Evolutionary conservation across 1,140 invertebrate species (phyloP).

Genomic region (Drosophila pectinifera): DNA sequence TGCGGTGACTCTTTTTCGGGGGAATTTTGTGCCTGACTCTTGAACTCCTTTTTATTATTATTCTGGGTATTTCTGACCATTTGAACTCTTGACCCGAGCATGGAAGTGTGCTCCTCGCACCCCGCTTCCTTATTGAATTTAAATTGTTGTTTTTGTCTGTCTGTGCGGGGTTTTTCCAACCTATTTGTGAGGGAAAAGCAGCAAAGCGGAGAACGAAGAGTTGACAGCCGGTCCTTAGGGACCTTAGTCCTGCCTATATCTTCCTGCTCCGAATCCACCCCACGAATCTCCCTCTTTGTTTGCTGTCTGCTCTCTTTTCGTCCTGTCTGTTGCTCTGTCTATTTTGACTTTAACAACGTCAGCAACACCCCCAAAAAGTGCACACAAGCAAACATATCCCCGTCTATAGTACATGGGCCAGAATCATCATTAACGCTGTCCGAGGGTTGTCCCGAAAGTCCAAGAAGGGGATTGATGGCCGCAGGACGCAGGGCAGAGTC

Average conservation of each 20-base stretch:
- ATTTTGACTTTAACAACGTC: slow-evolving; percentile 81
- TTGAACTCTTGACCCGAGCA: slow-evolving; percentile 46
- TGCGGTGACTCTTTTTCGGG: slow-evolving; percentile 34
- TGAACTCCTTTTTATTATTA: slow-evolving; percentile 41
- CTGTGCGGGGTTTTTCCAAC: slow-evolving; percentile 13
- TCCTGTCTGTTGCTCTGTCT: slow-evolving; percentile 58
- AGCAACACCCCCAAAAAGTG: slow-evolving; percentile 72
- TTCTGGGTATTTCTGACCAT: slow-evolving; percentile 38
- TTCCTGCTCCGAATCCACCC: slow-evolving; percentile 56
- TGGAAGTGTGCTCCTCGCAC: slow-evolving; percentile 16
- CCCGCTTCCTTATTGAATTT: slow-evolving; percentile 66
- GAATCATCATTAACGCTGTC: slow-evolving; percentile 73
- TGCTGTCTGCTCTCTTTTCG: slow-evolving; percentile 27
- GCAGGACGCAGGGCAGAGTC: background rate
- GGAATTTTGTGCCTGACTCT: slow-evolving; percentile 24
- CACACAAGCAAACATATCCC: slow-evolving; percentile 28
- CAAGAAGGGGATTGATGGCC: background rate
- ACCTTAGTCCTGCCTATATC: slow-evolving; percentile 26
- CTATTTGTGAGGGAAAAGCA: slow-evolving; percentile 18
- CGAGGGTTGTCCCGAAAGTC: slow-evolving; percentile 62
- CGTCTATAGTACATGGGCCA: slow-evolving; percentile 10
- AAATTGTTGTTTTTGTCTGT: slow-evolving; percentile 55
- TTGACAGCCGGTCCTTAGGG: slow-evolving; percentile 35
- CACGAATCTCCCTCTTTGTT: slow-evolving; percentile 24
- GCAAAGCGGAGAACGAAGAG: slow-evolving; percentile 15